phyloP scores from a whole-genome alignment of 2,797 vertebrate species.

The Helicolenus hilgendorfi region DNA sequence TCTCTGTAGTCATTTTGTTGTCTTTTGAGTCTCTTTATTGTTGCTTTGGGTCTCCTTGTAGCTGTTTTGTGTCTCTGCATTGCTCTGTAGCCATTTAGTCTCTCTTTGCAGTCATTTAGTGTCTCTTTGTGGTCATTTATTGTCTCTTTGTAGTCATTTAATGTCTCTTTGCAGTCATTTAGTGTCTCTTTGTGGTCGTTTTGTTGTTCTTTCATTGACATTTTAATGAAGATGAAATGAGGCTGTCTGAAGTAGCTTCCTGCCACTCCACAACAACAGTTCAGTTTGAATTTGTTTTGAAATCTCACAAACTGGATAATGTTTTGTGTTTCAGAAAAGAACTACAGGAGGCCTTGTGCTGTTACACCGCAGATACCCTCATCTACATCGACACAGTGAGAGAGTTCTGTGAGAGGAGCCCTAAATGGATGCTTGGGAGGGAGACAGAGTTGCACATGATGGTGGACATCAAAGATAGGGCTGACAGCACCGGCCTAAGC shows the following conservation, averaged over 20 bases:
- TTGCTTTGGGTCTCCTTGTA: too few species aligned
- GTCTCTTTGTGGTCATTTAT: too few species aligned
- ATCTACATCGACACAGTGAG: conserved; percentile 57
- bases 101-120: too few species aligned
- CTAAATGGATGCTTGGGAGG: conserved; percentile 73
- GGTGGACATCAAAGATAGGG: conserved; percentile 76
- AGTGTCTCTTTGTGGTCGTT: too few species aligned
- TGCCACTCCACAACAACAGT: not conserved
- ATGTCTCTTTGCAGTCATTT: too few species aligned
- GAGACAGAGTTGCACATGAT: conserved; percentile 70
- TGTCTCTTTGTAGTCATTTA: too few species aligned
- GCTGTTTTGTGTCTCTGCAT: too few species aligned
- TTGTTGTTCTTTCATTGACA: too few species aligned
- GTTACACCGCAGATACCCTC: conserved; percentile 78
- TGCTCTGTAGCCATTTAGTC: too few species aligned
- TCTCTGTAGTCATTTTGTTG: too few species aligned
- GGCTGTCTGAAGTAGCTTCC: not conserved
- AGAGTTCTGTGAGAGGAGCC: conserved; percentile 62
- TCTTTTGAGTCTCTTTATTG: too few species aligned
- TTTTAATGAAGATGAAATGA: not conserved
- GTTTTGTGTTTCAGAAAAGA: conserved; percentile 62
- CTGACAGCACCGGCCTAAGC: conserved; percentile 37
- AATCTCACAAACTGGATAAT: not conserved
- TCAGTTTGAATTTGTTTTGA: not conserved
- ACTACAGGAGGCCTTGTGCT: conserved; percentile 49